Conservation (phyloP, 53 echinoderm and acorn worm species). For the Paracentrotus lividus region DNA sequence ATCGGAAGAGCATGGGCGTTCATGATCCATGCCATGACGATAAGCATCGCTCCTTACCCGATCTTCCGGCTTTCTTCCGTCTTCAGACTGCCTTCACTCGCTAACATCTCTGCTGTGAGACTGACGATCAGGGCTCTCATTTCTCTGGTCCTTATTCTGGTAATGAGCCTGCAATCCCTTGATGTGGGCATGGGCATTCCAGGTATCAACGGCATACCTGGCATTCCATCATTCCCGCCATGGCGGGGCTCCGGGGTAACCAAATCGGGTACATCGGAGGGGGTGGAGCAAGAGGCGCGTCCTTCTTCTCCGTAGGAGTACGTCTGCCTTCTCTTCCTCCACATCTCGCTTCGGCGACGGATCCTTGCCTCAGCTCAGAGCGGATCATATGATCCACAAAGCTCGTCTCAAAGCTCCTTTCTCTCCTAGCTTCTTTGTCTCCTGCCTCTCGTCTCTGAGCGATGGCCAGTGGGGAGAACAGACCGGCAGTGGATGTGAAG, state of each 20-base stretch:
- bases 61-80: not conserved
- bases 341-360: constrained; percentile 41
- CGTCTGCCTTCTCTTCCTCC: constrained; percentile 36
- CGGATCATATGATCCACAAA: constrained; percentile 66
- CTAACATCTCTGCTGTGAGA: not conserved
- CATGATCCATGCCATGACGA: constrained; percentile 24
- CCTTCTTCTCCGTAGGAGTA: constrained; percentile 27
- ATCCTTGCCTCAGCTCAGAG: constrained; percentile 57
- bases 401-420: constrained; percentile 56
- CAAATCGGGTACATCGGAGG: constrained; percentile 70
- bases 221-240: constrained; percentile 63
- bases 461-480: constrained; percentile 16
- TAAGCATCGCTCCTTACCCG: constrained; percentile 22
- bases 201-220: constrained; percentile 55
- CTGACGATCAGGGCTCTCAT: not conserved
- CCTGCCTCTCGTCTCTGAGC: constrained; percentile 29
- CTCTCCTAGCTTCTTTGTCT: constrained; percentile 39
- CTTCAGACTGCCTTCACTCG: not conserved
- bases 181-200: constrained; percentile 42
- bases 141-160: constrained; percentile 13
- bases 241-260: constrained; percentile 29
- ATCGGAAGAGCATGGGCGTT: constrained; percentile 1
- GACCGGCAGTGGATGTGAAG: constrained; percentile 39
- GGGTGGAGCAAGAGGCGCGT: constrained; percentile 46
- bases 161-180: constrained; percentile 30